Evolutionary conservation across 2,113 vertebrate genomes (phyloP), one percentile per base, ranked within the genome.

Genomic region (Uropsilus gracilis): DNA sequence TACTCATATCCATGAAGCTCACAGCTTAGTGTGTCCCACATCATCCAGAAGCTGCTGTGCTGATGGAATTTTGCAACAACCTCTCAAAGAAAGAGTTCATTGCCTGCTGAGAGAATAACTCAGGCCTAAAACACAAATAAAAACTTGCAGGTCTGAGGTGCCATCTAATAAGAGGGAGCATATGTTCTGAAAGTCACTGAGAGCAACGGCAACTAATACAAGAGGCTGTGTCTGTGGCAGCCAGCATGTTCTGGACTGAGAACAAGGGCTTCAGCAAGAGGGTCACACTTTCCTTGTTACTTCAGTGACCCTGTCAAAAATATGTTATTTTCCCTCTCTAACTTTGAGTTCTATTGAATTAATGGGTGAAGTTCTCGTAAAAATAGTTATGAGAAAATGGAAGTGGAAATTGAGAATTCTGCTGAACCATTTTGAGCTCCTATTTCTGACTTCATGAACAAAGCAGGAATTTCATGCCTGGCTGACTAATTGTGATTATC

Each of bases 211-310:
- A 39, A 24, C 20, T 37, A 16, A 72, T 2, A n/a, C 0, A 1
- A 14, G 30, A 37, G 73, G 11, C 42, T 64, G 1, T 68, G 71
- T 82, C 78, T 69, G 3, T 0, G 0, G 39, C 14, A 68, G 16
- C 18, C 61, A 59, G 71, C 1, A 2, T 0, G 6, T n/a, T n/a
- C n/a, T n/a, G 3, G 9, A 32, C 24, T 42, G 13, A 50, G 63
- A 37, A 14, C 1, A 26, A 76, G 34, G 50, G 16, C 30, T 8
- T 12, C 30, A 12, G n/a, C 20, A 28, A 2, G 1, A 13, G 0
- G 4, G 30, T 18, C 24, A 0, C 44, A 6, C 26, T n/a, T 46
- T 68, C 6, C 18, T 55, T 39, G 30, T 20, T 39, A 32, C 13
- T 2, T 84, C 34, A 20, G 2, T 24, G 3, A 24, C 22, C 1